These are phyloP conservation scores for Neosilurus mollespiculum DNA, from an alignment of 2,797 vertebrate species.

Conservation along the genomic window DNA sequence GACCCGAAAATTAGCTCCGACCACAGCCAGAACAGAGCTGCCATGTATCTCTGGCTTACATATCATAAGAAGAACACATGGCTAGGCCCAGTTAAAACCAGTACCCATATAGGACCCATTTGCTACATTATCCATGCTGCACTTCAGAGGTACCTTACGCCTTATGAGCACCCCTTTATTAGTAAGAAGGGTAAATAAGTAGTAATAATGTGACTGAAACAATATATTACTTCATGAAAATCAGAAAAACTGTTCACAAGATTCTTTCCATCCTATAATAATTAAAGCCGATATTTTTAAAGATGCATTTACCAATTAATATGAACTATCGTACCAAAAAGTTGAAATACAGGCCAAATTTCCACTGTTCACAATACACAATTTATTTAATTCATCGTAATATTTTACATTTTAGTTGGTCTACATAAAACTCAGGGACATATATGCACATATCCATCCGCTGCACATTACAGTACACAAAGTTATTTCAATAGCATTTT, in stretches of 20 bases:
- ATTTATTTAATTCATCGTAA: conserved; percentile 69
- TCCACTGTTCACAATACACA: conserved; percentile 63
- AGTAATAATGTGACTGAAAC: not conserved
- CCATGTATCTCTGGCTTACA: not conserved
- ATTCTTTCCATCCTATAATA: not conserved
- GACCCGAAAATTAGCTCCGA: not conserved
- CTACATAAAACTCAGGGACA: conserved; percentile 64
- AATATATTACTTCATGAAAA: not conserved
- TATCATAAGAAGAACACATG: not conserved
- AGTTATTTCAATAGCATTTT: conserved; percentile 64
- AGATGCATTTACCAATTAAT: too few relatives aligned
- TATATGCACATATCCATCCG: conserved; percentile 56
- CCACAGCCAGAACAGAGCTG: not conserved
- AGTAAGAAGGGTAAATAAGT: not conserved
- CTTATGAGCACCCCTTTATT: not conserved
- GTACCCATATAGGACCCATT: too few relatives aligned
- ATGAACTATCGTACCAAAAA: not conserved
- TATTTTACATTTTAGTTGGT: conserved; percentile 69
- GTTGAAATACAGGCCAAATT: not conserved
- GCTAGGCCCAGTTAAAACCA: too few relatives aligned
- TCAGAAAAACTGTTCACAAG: not conserved
- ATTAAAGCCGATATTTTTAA: not conserved
- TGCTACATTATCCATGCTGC: too few relatives aligned
- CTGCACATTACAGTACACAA: conserved; percentile 69
- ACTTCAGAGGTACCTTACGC: too few relatives aligned